These are phyloP conservation scores for Apis mellifera DNA, from an alignment of 1,140 invertebrate genomes.

Conservation along the genomic window Amel_HAv3.1 CM009943.2:7612501-7613000, in stretches of 20 bases:
- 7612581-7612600: neutral
- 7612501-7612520: no score
- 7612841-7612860: conserved; percentile 21
- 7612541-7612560: no score
- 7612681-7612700: neutral
- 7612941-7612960: no score
- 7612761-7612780: neutral
- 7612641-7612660: no score
- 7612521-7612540: no score
- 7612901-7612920: neutral
- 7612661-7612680: no score
- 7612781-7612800: conserved; percentile 11
- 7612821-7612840: conserved; percentile 3
- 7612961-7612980: no score
- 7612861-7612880: neutral
- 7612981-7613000: no score
- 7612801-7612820: neutral
- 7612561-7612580: no score
- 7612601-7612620: no score
- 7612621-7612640: no score
- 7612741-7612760: neutral
- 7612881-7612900: conserved; percentile 14
- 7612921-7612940: neutral
- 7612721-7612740: neutral
- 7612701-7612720: neutral